phyloP scores from a whole-genome alignment of 2,888 invertebrate species.

The Habroteleia sp. region DNA sequence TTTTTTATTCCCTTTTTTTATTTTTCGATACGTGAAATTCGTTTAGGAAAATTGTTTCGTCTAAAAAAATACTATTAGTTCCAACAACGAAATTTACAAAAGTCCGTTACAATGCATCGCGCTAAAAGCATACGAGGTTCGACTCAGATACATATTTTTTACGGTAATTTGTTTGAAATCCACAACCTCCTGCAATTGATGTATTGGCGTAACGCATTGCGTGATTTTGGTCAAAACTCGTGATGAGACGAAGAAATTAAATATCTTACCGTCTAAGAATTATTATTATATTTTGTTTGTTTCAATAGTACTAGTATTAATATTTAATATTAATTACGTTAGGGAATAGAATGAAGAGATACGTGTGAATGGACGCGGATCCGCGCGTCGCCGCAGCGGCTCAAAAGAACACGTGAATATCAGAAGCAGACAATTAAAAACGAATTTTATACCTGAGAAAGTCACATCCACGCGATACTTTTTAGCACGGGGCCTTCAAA shows the following conservation, averaged over 20 bases:
- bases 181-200: constrained; percentile 39
- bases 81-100: constrained; percentile 65
- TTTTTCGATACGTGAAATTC: constrained; percentile 67
- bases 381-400: constrained; percentile 65
- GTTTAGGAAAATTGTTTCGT: constrained; percentile 69
- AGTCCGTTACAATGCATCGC: constrained; percentile 55
- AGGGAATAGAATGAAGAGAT: constrained; percentile 56
- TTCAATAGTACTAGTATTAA: constrained; percentile 14
- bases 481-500: constrained; percentile 66
- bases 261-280: constrained; percentile 50
- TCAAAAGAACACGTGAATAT: constrained; percentile 72
- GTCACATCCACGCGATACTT: constrained; percentile 71
- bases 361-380: constrained; percentile 54
- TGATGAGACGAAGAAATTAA: constrained; percentile 38
- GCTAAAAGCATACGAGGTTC: constrained; percentile 61
- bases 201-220: constrained; percentile 38
- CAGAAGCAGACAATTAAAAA: constrained; percentile 69
- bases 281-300: constrained; percentile 3
- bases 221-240: constrained; percentile 42
- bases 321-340: constrained; percentile 46
- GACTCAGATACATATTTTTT: constrained; percentile 35
- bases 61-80: constrained; percentile 74
- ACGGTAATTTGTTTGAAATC: constrained; percentile 2
- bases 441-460: constrained; percentile 70
- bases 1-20: no score